phyloP scores from a whole-genome alignment of 2,113 vertebrate species.

The Melanerpes aurifrons region DNA sequence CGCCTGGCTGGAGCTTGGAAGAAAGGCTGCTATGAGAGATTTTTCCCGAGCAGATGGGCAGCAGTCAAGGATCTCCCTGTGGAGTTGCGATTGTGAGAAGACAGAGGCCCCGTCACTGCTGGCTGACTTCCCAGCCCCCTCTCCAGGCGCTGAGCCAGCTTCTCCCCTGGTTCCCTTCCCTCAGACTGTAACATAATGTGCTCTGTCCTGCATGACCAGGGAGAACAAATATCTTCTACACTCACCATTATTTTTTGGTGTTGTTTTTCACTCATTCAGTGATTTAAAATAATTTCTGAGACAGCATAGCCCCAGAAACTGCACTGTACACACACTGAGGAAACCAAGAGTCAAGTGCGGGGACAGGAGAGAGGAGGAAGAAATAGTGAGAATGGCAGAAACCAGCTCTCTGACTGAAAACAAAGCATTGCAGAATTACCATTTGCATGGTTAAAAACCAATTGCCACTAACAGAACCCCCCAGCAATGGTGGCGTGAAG shows the following conservation, averaged over 20 bases:
- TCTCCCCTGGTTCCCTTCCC: not conserved
- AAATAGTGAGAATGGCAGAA: not conserved
- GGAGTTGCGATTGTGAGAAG: not conserved
- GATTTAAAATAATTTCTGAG: not conserved
- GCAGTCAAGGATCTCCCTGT: conserved; percentile 14
- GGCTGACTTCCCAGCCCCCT: not conserved
- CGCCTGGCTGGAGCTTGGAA: not conserved
- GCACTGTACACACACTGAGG: not conserved
- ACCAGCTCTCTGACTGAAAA: not conserved
- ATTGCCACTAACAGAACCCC: no score
- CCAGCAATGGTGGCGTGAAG: not conserved
- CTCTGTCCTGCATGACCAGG: not conserved
- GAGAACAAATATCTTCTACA: not conserved
- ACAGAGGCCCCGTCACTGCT: not conserved
- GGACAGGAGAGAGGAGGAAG: not conserved
- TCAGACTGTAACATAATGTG: not conserved
- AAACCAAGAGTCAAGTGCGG: not conserved
- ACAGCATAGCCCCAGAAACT: not conserved
- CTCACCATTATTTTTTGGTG: accelerated
- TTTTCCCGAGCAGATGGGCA: not conserved
- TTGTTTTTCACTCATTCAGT: not conserved
- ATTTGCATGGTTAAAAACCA: not conserved
- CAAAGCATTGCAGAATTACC: not conserved
- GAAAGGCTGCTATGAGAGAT: not conserved
- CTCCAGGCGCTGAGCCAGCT: not conserved